Conservation (phyloP, 1,140 invertebrate species). For the Holotrichia oblita region DNA sequence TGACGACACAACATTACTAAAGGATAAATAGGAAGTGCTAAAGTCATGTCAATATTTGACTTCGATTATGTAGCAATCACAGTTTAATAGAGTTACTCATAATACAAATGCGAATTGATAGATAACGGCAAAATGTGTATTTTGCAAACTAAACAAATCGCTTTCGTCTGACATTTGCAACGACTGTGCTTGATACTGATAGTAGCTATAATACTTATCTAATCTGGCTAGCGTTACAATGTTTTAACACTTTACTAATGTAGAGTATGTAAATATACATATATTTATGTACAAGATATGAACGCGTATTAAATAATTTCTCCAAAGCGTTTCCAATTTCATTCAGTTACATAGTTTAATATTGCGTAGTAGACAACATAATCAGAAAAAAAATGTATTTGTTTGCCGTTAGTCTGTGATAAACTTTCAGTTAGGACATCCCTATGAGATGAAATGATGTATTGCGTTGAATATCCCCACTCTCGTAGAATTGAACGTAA, state of each 20-base stretch:
- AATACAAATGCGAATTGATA: not conserved
- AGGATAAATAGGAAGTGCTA: not conserved
- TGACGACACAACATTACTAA: not conserved
- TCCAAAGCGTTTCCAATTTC: too few relatives aligned
- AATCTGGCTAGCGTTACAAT: not conserved
- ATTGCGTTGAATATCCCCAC: too few relatives aligned
- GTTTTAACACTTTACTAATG: not conserved
- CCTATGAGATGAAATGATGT: too few relatives aligned
- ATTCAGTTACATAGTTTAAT: too few relatives aligned
- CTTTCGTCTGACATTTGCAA: not conserved
- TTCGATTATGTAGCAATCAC: not conserved
- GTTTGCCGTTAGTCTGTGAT: too few relatives aligned
- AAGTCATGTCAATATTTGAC: not conserved
- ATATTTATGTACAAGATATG: not conserved
- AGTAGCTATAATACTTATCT: not conserved
- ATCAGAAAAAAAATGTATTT: too few relatives aligned
- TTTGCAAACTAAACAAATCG: conserved; percentile 11
- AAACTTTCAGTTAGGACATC: too few relatives aligned
- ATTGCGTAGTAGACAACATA: too few relatives aligned
- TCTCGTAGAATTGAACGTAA: too few relatives aligned
- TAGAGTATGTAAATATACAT: not conserved
- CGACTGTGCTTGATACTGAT: not conserved
- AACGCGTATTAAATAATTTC: not conserved
- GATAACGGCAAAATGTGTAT: not conserved
- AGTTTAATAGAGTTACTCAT: not conserved